A percentile compares a stretch with the other conserved stretches of the same genome.
phyloP scores from a whole-genome alignment of 2,113 vertebrate species.

The Chamaea fasciata region DNA sequence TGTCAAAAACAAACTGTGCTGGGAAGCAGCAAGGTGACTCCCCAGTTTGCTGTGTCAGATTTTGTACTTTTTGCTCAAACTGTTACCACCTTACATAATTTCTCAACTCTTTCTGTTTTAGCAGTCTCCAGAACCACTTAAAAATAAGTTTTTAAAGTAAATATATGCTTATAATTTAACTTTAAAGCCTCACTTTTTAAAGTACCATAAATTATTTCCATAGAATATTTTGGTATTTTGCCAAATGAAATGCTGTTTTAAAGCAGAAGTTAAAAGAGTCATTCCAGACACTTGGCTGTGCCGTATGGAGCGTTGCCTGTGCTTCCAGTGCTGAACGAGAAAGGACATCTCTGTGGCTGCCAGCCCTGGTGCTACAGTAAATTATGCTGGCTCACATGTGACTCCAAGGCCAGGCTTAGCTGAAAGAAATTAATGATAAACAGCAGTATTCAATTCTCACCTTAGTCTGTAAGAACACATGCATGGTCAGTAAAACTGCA shows the following conservation, averaged over 20 bases:
- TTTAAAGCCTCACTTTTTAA: neutral
- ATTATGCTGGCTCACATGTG: neutral
- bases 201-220: neutral
- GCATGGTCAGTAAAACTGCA: neutral
- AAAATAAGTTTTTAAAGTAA: neutral
- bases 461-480: neutral
- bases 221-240: neutral
- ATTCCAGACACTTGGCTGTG: neutral
- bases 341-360: neutral
- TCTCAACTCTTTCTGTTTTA: neutral
- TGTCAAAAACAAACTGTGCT: neutral
- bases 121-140: neutral
- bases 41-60: neutral
- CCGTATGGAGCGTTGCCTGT: accelerated
- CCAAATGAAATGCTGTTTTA: neutral
- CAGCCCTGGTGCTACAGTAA: neutral
- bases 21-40: neutral
- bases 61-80: neutral
- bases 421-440: neutral
- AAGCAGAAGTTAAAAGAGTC: neutral
- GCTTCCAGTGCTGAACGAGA: neutral
- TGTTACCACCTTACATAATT: neutral
- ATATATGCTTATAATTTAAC: neutral
- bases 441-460: neutral
- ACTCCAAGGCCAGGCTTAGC: neutral